Percentiles rank a stretch among this genome's conserved stretches.
Evolutionary conservation across 1,140 invertebrate species (phyloP).

Genomic region (Lepidurus apus): DNA sequence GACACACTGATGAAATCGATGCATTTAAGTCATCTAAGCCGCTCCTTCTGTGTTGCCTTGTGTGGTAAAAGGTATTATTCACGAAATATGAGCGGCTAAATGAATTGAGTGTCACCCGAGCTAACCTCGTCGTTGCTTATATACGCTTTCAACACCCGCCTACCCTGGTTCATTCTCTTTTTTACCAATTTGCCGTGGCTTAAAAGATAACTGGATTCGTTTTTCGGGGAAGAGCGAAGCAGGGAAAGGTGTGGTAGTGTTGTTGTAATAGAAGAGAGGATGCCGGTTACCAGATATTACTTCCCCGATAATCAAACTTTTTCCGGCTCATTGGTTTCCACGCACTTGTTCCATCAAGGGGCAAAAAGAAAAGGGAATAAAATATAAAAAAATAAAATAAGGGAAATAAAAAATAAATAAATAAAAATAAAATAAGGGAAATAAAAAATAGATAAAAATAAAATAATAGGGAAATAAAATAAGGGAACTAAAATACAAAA

Average conservation of each 20-base stretch:
- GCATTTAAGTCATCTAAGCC: no score
- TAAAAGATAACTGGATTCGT: not conserved
- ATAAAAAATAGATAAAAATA: no score
- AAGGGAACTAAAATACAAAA: no score
- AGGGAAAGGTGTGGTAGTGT: not conserved
- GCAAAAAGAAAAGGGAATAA: no score
- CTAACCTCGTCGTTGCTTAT: not conserved
- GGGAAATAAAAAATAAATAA: no score
- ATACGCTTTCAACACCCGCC: not conserved
- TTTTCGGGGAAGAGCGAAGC: not conserved
- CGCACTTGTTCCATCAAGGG: not conserved
- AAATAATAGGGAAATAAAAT: no score
- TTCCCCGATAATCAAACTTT: conserved; percentile 4
- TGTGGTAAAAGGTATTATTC: not conserved
- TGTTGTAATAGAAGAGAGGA: not conserved
- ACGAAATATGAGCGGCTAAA: not conserved
- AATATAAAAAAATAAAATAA: no score
- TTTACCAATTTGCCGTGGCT: not conserved
- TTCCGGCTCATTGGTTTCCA: not conserved
- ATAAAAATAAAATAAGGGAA: no score
- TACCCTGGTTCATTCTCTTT: not conserved
- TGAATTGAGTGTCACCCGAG: not conserved
- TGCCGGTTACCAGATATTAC: not conserved
- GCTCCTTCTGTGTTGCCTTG: no score
- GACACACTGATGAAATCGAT: no score